Evolutionary conservation across 2,797 vertebrate species (phyloP), one percentile per base, ranked within the genome.

Genomic region (Lithobates pipiens): DNA sequence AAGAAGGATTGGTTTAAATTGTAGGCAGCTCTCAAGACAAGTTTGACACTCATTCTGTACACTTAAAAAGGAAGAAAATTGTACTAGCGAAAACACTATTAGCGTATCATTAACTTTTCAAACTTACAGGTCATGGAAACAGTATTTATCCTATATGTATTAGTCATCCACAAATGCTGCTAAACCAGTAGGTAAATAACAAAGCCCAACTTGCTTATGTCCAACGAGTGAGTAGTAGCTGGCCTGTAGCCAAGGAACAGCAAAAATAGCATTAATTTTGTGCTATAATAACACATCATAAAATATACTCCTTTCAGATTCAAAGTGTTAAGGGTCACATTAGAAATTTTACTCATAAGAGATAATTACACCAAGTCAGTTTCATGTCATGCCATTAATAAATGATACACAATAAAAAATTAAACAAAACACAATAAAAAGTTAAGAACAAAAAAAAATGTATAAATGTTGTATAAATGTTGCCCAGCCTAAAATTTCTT

Each of bases 1-100:
- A 61, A 86, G 77, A 80, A 70, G 81, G 86, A 80, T 80, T 87
- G 81, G 81, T 71, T 82, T 36, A 57, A 82, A 76, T 57, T 61
- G 36, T 46, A 76, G 86, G 86, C 76, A 82, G 81, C 29, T 80
- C 71, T 86, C 50, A 57, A 65, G 77, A 83, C 69, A 83, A 83
- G 61, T 75, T 73, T 86, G 32, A 83, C 57, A 65, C 63, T 68
- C 25, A 42, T 69, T 83, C 74, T 78, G 57, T 79, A 46, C 44
- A 69, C 25, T 74, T 75, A 87, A 79, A 79, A 50, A 79, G 42
- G 69, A 78, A 84, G 36, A 78, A 50, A 67, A 44, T 57, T 29
- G 29, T 70, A 74, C 69, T 42, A 61, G 50, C 54, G 25, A 18
- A 36, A 80, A 72, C 54, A 78, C 27, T 36, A 50, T 75, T 75